Percentiles rank a stretch among this genome's conserved stretches.
Conservation (phyloP, 1,140 invertebrate species). For the Drosophila truncata region DNA sequence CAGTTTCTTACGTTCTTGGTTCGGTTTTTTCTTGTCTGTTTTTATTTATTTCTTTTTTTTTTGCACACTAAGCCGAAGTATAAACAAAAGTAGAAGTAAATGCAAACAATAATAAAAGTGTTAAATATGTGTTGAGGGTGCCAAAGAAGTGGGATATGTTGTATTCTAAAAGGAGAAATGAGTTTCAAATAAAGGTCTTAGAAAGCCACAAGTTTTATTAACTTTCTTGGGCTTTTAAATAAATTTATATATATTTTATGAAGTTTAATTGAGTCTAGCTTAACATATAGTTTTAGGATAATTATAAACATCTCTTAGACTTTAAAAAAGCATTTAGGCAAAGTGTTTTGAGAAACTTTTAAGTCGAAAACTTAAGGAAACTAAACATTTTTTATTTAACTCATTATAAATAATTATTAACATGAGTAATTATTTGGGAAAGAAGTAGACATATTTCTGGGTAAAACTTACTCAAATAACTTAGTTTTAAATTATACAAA, state of each 20-base stretch:
- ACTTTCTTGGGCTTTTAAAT: not conserved
- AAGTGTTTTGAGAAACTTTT: not conserved
- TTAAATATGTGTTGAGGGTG: slow-evolving; percentile 37
- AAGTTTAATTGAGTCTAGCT: not conserved
- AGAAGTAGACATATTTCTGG: not conserved
- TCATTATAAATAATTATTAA: not conserved
- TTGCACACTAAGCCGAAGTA: slow-evolving; percentile 68
- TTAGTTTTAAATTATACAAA: not conserved
- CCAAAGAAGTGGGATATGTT: not conserved
- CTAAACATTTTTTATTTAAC: not conserved
- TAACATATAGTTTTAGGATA: no score
- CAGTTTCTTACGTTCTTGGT: slow-evolving; percentile 33
- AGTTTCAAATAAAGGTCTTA: not conserved
- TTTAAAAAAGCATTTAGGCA: not conserved
- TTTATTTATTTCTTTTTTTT: slow-evolving; percentile 23
- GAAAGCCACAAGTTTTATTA: not conserved
- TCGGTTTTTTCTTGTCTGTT: not conserved
- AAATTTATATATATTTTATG: not conserved
- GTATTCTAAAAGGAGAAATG: not conserved
- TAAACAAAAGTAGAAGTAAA: slow-evolving; percentile 67
- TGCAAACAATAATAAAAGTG: slow-evolving; percentile 68
- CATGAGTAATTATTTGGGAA: not conserved
- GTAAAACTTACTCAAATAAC: no score
- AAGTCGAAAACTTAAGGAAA: not conserved
- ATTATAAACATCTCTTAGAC: no score